Evolutionary conservation across 1,140 invertebrate genomes (phyloP), one percentile per base, ranked within the genome.

Genomic region (Apis mellifera): DNA sequence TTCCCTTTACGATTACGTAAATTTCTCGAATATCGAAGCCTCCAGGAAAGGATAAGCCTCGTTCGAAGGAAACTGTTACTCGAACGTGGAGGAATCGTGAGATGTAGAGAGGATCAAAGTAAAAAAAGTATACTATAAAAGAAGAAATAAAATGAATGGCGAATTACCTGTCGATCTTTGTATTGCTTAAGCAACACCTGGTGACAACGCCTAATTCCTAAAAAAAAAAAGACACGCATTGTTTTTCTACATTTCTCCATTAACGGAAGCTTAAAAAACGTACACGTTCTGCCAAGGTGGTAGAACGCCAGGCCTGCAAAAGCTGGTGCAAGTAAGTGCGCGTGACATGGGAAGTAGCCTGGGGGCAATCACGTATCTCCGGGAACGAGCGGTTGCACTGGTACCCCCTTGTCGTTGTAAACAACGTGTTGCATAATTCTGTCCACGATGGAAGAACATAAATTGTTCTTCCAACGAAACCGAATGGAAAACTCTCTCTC

Each of bases 351-450:
- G 72, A 68, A 81, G 54, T 62, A 76, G 79, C 79, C 79, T n/a
- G 48, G n/a, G 50, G 79, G 79, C 79, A 59, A 75, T 81, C 72
- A 65, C 62, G 79, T 64, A 76, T 12, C 72, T 75, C 72, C 23
- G 52, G 50, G 52, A 81, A 81, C 71, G 62, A 81, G 62, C 50
- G 42, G 54, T 12, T 81, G 71, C 60, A 66, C 19, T 57, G 79
- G 54, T 81, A 81, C 17, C 79, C 79, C 62, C 52, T 50, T 59
- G 72, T 75, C 62, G 54, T 21, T 74, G 70, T 66, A 81, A 81
- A 81, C 78, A 81, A 81, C 78, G 32, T 52, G 15, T 81, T 75
- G 62, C 79, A 66, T 68, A 81, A 81, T 81, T 59, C 72, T 32
- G 54, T 23, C 15, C 48, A 65, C 72, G 62, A 59, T 23, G 19